Percentiles rank a stretch among this genome's conserved stretches.
These are phyloP conservation scores for Talpa occidentalis DNA, from an alignment of 2,113 vertebrate genomes.

Conservation along the genomic window DNA sequence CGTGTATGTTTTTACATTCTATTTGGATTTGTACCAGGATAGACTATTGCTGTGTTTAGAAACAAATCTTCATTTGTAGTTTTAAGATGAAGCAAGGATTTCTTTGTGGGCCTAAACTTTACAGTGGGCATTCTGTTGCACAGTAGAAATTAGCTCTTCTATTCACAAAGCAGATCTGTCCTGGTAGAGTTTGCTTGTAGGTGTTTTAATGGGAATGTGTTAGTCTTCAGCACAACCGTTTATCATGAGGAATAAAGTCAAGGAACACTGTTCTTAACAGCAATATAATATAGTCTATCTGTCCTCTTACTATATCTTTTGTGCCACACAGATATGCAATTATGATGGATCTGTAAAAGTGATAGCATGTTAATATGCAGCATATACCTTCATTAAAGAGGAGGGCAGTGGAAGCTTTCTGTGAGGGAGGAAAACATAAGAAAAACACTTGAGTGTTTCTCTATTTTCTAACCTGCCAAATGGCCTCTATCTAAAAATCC, in stretches of 20 bases:
- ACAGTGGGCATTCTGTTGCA: not conserved
- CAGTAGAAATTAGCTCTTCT: not conserved
- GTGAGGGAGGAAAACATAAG: not conserved
- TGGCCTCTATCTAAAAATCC: not conserved
- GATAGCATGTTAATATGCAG: not conserved
- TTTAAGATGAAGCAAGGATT: not conserved
- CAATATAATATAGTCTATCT: not conserved
- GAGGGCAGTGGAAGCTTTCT: not conserved
- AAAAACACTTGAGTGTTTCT: not conserved
- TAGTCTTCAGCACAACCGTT: not conserved
- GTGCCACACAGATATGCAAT: slow-evolving; percentile 48
- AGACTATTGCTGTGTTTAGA: not conserved
- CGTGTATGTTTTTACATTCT: not conserved
- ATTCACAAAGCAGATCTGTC: not conserved
- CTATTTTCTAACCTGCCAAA: not conserved
- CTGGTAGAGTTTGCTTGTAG: not conserved
- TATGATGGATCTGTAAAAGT: not conserved
- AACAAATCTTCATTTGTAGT: not conserved
- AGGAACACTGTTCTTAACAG: not conserved
- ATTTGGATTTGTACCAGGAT: not conserved
- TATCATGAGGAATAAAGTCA: not conserved
- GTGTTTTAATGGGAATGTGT: not conserved
- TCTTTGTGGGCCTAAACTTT: not conserved
- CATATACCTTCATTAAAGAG: not conserved
- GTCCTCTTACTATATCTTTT: not conserved